Base-by-base conservation (phyloP, 2,888 invertebrate genomes). In the Mechanitis mazaeus region DNA sequence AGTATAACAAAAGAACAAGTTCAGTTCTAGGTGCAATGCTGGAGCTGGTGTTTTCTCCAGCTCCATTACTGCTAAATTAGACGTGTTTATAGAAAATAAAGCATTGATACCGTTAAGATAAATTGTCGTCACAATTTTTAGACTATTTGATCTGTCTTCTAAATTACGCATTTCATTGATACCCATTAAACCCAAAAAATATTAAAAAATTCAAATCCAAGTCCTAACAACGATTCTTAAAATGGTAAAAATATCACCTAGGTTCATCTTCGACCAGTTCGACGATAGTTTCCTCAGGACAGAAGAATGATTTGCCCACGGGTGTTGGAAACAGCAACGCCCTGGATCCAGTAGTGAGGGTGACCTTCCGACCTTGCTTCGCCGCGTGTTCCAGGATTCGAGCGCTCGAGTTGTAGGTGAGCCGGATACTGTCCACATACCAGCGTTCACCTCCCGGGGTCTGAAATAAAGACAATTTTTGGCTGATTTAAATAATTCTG, bases 371-470 rank as follows among this genome's bases (percentile, higher is more conserved):
- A 1, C 90, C 90, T 45, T 92, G 91, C 68, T 92, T 91, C 53
- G 92, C 92, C 9, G 92, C 91, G 73, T 93, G 92, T 68, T 92
- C 92, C 63, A 93, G 83, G 38, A 92, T 87, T 70, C 89, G 79
- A 54, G 91, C 93, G 70, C 91, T 93, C 5, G 89, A 93, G 79
- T 95, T 95, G 81, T 95, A 96, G 3, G 92, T 92, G 61, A 97
- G 84, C 72, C 94, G 94, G 67, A 97, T 92, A 71, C 92, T 93
- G 70, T 94, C 94, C 1, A 96, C 94, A 78, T 95, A 97, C 97
- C 97, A 97, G 70, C 95, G 92, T 75, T 97, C 96, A 5, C 96
- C 96, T 3, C 96, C 96, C 35, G 95, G 95, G 1, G 96, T 96
- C 96, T 96, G 80, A 45, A 89, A 87, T 45, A 28, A 6, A 0